A percentile compares a stretch with the other conserved stretches of the same genome.
phyloP scores from a whole-genome alignment of 2,113 vertebrate species.

The Forbesichthys agassizii region DNA sequence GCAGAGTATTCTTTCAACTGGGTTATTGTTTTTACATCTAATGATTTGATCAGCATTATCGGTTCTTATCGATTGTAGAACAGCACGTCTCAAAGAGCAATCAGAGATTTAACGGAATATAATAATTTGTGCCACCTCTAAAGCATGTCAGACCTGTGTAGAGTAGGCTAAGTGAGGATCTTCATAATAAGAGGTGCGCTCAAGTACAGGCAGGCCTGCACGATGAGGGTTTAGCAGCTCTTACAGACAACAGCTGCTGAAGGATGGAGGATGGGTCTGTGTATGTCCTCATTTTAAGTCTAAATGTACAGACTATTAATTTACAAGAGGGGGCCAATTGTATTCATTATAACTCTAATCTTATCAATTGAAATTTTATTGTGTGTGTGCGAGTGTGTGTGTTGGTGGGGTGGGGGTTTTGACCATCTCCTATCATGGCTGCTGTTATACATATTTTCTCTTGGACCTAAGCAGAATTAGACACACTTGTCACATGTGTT shows the following conservation, averaged over 20 bases:
- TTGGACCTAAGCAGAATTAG: conserved; percentile 73
- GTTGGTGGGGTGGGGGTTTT: conserved; percentile 21
- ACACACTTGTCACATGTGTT: conserved; percentile 82
- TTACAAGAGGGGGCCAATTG: conserved; percentile 57
- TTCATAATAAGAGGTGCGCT: too few relatives aligned
- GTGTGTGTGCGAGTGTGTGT: conserved; percentile 31
- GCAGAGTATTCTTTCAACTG: too few relatives aligned
- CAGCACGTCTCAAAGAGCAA: too few relatives aligned
- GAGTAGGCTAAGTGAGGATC: too few relatives aligned
- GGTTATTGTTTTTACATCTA: too few relatives aligned
- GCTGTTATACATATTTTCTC: conserved; percentile 33
- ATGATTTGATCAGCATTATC: too few relatives aligned
- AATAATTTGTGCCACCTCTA: too few relatives aligned
- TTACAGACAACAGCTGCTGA: conserved; percentile 2
- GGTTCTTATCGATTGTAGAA: too few relatives aligned
- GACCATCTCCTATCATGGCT: conserved; percentile 9
- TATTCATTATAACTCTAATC: conserved; percentile 57
- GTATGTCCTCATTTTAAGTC: conserved; percentile 40
- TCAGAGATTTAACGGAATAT: too few relatives aligned
- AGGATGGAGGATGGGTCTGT: conserved; percentile 22
- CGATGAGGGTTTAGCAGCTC: conserved; percentile 38
- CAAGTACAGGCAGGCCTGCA: conserved; percentile 11
- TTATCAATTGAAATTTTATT: conserved; percentile 77
- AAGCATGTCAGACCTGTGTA: too few relatives aligned
- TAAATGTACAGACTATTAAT: conserved; percentile 48